Conservation (phyloP, 2,888 invertebrate species). For the Chaetogeoica ovagalla region DNA sequence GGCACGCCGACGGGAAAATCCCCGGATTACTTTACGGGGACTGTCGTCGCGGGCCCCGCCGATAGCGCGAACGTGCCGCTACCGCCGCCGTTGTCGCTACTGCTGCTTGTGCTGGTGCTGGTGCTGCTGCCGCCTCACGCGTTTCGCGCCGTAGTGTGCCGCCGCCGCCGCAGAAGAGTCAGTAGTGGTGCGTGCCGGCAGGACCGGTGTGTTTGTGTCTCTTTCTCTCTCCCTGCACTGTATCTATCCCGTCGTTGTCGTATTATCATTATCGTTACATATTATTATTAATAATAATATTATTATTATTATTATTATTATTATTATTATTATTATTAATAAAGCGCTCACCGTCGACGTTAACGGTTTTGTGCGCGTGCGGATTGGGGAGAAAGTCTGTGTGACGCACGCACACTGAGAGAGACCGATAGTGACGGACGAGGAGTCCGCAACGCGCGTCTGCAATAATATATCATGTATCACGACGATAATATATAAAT, state of each 20-base stretch:
- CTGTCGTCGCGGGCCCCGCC: slow-evolving; percentile 48
- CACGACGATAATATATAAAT: background rate
- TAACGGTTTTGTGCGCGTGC: background rate
- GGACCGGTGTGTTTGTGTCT: slow-evolving; percentile 21
- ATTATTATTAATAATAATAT: too few species aligned
- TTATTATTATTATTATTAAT: slow-evolving; percentile 20
- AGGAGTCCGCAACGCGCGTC: background rate
- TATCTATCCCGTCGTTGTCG: background rate
- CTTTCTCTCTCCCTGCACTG: background rate
- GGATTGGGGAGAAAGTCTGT: background rate
- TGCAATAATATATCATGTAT: background rate
- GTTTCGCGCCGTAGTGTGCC: too few species aligned
- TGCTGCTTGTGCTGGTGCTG: background rate
- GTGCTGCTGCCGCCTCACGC: slow-evolving; percentile 1
- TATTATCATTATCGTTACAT: slow-evolving; percentile 7
- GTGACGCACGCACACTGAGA: background rate
- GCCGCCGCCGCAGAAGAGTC: background rate
- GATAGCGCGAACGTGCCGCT: slow-evolving; percentile 50
- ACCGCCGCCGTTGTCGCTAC: slow-evolving; percentile 9
- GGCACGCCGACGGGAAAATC: slow-evolving; percentile 50
- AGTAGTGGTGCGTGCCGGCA: slow-evolving; percentile 39
- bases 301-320: slow-evolving; percentile 22
- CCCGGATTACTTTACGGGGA: slow-evolving; percentile 50
- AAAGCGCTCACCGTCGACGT: slow-evolving; percentile 7
- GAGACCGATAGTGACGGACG: too few species aligned